These are phyloP conservation scores for Pocota personata DNA, from an alignment of 2,888 invertebrate genomes.

Conservation along the genomic window DNA sequence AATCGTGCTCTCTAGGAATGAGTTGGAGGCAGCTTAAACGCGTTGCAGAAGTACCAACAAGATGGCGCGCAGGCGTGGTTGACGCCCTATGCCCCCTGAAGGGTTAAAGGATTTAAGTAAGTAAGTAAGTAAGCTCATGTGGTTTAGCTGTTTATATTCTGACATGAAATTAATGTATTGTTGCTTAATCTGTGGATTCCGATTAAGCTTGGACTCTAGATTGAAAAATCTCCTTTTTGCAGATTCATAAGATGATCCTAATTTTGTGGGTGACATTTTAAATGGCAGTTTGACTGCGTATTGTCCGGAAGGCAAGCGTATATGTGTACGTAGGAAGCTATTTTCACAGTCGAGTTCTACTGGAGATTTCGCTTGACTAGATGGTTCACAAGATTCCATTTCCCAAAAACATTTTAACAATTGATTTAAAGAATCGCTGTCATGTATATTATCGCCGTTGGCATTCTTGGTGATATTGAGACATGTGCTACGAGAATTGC, in stretches of 20 bases:
- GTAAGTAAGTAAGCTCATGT: no score
- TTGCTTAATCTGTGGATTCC: conserved; percentile 3
- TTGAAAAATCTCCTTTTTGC: conserved; percentile 4
- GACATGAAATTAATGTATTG: conserved; percentile 24
- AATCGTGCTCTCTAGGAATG: no score
- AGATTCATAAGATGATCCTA: background rate
- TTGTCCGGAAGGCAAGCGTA: background rate
- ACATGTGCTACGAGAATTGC: background rate
- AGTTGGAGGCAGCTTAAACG: no score
- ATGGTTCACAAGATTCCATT: background rate
- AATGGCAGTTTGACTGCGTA: background rate
- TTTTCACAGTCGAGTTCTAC: background rate
- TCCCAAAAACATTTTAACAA: background rate
- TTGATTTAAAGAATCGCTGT: background rate
- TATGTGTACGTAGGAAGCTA: background rate
- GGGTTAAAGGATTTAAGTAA: no score
- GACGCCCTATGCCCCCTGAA: no score
- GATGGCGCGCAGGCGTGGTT: no score
- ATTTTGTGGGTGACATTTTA: background rate
- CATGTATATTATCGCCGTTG: background rate
- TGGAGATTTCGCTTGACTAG: background rate
- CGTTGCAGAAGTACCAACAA: no score
- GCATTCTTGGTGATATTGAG: background rate
- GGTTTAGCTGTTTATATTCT: conserved; percentile 26
- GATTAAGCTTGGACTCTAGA: conserved; percentile 11